Conservation (phyloP, 1,140 invertebrate genomes). For the Brachionus rotundiformis region DNA sequence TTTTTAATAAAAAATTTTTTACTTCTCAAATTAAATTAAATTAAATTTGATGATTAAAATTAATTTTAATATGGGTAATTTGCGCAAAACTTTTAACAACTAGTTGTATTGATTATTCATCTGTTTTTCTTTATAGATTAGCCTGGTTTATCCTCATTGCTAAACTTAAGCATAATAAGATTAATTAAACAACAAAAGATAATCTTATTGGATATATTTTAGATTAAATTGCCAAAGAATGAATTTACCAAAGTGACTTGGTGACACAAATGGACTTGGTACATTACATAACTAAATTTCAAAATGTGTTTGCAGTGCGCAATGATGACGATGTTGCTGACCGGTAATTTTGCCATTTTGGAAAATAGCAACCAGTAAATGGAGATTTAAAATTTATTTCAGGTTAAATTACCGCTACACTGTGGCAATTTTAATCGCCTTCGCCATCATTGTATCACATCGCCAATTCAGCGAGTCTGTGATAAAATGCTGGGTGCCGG, state of each 20-base stretch:
- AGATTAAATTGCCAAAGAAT: no score
- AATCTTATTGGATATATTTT: no score
- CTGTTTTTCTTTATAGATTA: neutral
- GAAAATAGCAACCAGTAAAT: neutral
- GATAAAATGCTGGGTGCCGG: conserved; percentile 52
- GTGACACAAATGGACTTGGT: conserved; percentile 23
- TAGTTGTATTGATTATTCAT: neutral
- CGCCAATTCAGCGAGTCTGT: conserved; percentile 60
- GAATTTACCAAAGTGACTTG: neutral
- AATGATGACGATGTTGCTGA: conserved; percentile 49
- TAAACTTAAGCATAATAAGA: neutral
- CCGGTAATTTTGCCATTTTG: neutral
- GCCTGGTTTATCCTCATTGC: no score
- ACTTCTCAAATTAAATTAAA: no score
- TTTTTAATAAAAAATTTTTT: no score
- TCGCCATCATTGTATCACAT: conserved; percentile 83
- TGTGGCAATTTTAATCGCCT: conserved; percentile 79
- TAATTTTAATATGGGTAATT: no score
- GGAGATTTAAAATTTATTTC: conserved; percentile 57
- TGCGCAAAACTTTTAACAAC: no score
- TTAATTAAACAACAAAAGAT: neutral
- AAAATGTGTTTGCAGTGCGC: conserved; percentile 40
- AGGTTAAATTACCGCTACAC: conserved; percentile 85
- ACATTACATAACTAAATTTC: conserved; percentile 49
- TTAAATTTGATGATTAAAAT: no score